phyloP scores from a whole-genome alignment of 2,113 vertebrate genomes.

The Pluvialis apricaria region DNA sequence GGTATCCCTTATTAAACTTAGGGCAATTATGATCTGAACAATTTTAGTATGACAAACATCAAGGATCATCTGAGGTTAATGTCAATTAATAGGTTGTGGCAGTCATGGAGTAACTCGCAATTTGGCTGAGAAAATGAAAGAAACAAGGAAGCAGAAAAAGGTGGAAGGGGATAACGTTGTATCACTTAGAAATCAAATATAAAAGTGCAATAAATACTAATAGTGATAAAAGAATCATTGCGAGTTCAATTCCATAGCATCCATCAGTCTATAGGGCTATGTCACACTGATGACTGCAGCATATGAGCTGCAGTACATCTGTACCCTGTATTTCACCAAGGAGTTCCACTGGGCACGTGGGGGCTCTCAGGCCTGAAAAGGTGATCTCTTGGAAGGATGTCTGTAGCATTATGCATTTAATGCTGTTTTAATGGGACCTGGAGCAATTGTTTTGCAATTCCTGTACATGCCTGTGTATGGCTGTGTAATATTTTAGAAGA shows the following conservation, averaged over 20 bases:
- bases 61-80: slow-evolving; percentile 22
- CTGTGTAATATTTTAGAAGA: not conserved
- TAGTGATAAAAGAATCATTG: not conserved
- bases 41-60: slow-evolving; percentile 27
- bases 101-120: not conserved
- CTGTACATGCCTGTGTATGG: not conserved
- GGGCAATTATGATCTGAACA: slow-evolving; percentile 5
- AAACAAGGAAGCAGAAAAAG: not conserved
- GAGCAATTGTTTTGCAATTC: not conserved
- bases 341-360: not conserved
- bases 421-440: not conserved
- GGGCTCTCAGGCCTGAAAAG: not conserved
- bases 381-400: not conserved
- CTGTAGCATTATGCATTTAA: not conserved
- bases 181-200: not conserved
- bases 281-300: not conserved
- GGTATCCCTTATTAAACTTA: slow-evolving; percentile 41
- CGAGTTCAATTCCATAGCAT: not conserved
- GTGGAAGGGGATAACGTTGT: not conserved
- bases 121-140: slow-evolving; percentile 18
- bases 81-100: slow-evolving; percentile 35
- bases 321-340: not conserved
- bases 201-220: not conserved
- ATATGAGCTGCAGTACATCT: not conserved
- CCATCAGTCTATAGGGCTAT: not conserved